These are phyloP conservation scores for Papilio polyxenes DNA, from an alignment of 1,140 invertebrate species.

Conservation along the genomic window DNA sequence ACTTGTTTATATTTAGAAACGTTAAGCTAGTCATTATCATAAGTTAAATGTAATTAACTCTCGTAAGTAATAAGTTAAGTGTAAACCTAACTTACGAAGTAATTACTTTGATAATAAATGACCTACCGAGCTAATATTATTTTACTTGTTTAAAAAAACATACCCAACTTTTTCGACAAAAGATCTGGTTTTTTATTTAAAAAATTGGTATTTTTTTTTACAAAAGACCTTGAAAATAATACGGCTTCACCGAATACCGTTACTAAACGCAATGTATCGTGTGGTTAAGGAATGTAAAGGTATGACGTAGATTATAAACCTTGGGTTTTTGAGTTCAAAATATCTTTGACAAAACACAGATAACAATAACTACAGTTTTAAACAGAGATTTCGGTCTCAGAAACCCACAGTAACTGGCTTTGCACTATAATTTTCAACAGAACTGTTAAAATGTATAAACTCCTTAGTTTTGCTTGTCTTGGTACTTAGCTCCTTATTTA, in stretches of 20 bases:
- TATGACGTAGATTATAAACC: neutral
- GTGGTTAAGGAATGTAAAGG: neutral
- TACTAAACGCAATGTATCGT: neutral
- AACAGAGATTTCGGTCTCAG: too few species aligned
- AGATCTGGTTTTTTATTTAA: neutral
- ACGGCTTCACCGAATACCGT: neutral
- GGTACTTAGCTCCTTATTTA: neutral
- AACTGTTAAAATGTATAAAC: neutral
- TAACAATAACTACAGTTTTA: too few species aligned
- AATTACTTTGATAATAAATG: neutral
- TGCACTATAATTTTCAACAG: too few species aligned
- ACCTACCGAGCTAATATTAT: neutral
- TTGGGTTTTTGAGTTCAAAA: too few species aligned
- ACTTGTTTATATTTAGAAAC: neutral
- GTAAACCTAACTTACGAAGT: neutral
- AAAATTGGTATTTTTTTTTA: neutral
- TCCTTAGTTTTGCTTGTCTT: neutral
- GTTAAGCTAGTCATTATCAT: constrained; percentile 11
- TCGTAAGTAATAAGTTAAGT: neutral
- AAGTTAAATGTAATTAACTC: constrained; percentile 14
- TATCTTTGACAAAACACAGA: too few species aligned
- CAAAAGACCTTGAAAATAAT: neutral
- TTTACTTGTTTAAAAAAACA: neutral
- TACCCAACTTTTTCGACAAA: neutral
- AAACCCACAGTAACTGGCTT: too few species aligned